Evolutionary conservation across 2,888 invertebrate species (phyloP).

Genomic region (Cerceris ruficornis): DNA sequence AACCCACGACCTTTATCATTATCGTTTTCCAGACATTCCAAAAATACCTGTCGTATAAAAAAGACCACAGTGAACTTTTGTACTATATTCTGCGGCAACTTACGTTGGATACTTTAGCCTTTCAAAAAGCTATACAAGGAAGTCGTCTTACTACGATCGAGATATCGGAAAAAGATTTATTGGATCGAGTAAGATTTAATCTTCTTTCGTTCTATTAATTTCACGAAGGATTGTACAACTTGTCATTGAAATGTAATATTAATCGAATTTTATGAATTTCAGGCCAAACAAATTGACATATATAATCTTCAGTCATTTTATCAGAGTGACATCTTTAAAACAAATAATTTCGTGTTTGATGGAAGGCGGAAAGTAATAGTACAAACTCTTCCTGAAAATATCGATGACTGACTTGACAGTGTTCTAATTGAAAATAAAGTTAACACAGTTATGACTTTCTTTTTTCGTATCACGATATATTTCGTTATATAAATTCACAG

Average conservation of each 20-base stretch:
- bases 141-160: conserved; percentile 89
- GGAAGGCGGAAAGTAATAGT: conserved; percentile 91
- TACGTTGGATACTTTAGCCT: conserved; percentile 94
- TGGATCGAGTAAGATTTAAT: conserved; percentile 85
- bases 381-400: conserved; percentile 88
- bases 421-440: background rate
- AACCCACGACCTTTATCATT: conserved; percentile 2
- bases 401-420: conserved; percentile 66
- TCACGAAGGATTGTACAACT: background rate
- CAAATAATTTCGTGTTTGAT: conserved; percentile 94
- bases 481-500: conserved; percentile 21
- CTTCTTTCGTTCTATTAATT: background rate
- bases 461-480: background rate
- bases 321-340: conserved; percentile 93
- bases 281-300: conserved; percentile 96
- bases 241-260: conserved; percentile 1
- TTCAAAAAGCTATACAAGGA: conserved; percentile 88
- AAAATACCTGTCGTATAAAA: conserved; percentile 95
- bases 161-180: conserved; percentile 92
- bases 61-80: conserved; percentile 97
- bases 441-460: background rate
- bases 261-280: conserved; percentile 76
- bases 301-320: conserved; percentile 95
- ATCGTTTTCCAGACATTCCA: conserved; percentile 90
- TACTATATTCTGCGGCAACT: conserved; percentile 97